phyloP scores from a whole-genome alignment of 2,113 vertebrate species.

The Eleginops maclovinus region DNA sequence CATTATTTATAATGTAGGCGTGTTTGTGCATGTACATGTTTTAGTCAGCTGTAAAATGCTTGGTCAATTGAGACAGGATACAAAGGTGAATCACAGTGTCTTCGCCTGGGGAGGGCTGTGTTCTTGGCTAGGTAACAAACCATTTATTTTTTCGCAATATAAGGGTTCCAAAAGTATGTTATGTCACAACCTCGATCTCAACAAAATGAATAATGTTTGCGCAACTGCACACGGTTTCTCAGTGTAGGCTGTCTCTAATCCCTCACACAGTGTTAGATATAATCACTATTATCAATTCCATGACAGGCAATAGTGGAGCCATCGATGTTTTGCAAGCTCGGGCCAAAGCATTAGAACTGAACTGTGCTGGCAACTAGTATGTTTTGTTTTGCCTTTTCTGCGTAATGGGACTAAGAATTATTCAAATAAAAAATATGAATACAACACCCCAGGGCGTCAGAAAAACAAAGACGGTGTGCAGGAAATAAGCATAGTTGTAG shows the following conservation, averaged over 20 bases:
- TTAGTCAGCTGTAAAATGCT: constrained; percentile 31
- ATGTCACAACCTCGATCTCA: constrained; percentile 28
- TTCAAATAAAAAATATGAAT: too few species aligned
- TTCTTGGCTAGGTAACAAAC: constrained; percentile 10
- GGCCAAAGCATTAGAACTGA: background rate
- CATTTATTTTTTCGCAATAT: background rate
- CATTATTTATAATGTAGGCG: constrained; percentile 45
- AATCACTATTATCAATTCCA: background rate
- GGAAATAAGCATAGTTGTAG: background rate
- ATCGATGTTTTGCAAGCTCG: background rate
- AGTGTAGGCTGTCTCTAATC: background rate
- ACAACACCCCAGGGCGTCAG: too few species aligned
- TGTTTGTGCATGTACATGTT: constrained; percentile 2
- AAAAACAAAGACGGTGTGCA: background rate
- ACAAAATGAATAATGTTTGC: constrained; percentile 11
- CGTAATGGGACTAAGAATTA: too few species aligned
- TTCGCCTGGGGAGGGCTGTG: background rate
- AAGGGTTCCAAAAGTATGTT: constrained; percentile 15
- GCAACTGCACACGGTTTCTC: background rate
- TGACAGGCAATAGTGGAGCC: background rate
- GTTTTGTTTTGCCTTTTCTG: too few species aligned
- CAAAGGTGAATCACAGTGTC: constrained; percentile 26
- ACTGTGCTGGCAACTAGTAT: too few species aligned
- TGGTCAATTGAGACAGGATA: constrained; percentile 63
- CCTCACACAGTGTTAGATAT: background rate